Evolutionary conservation across 2,888 invertebrate species (phyloP).

Genomic region (Caradrina clavipalpis): DNA sequence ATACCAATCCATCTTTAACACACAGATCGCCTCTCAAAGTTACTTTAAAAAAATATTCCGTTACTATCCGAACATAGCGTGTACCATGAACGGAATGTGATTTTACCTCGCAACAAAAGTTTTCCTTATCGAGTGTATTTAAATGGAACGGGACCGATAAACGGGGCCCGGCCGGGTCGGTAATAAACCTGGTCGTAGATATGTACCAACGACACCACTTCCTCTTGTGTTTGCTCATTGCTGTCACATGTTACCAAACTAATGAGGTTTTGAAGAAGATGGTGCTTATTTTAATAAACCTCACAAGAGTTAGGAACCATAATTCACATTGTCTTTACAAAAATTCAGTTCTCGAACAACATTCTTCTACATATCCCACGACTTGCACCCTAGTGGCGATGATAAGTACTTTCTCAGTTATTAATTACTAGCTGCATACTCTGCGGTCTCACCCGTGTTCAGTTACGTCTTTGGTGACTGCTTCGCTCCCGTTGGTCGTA

Average conservation of each 20-base stretch:
- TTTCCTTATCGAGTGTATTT: constrained; percentile 74
- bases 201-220: constrained; percentile 63
- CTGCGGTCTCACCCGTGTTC: too few species aligned
- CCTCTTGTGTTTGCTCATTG: constrained; percentile 41
- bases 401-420: too few species aligned
- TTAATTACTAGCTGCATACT: too few species aligned
- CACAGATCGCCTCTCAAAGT: background rate
- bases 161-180: constrained; percentile 72
- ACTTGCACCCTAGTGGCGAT: too few species aligned
- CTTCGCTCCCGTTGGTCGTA: too few species aligned
- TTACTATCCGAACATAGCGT: constrained; percentile 46
- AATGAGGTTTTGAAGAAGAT: constrained; percentile 4
- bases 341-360: too few species aligned
- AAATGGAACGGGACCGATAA: constrained; percentile 78
- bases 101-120: constrained; percentile 75
- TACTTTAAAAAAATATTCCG: constrained; percentile 26
- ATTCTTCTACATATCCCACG: too few species aligned
- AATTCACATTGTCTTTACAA: background rate
- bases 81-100: constrained; percentile 58
- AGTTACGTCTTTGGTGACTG: too few species aligned
- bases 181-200: constrained; percentile 68
- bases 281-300: background rate
- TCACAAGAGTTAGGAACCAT: background rate
- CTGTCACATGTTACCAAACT: constrained; percentile 28
- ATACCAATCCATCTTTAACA: background rate